Evolutionary conservation across 2,888 invertebrate species (phyloP).

Genomic region (Apodemia zela): DNA sequence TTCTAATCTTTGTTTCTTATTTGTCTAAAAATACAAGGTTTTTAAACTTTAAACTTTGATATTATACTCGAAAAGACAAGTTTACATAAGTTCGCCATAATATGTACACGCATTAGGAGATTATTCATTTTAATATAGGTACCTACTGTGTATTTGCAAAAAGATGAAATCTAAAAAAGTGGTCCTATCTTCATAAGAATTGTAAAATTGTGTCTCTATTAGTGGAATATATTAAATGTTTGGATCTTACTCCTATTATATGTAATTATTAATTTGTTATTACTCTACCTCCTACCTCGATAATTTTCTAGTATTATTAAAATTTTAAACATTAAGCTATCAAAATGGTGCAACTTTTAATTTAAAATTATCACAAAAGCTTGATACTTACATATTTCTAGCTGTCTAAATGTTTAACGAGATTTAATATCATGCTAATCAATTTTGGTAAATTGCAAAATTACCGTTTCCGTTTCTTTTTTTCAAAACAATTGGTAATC

Average conservation of each 20-base stretch:
- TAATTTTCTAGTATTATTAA: neutral
- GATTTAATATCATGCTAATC: neutral
- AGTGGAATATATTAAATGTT: neutral
- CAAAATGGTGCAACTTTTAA: neutral
- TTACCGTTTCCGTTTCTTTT: neutral
- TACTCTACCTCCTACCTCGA: neutral
- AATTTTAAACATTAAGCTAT: neutral
- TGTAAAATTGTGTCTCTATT: slow-evolving; percentile 17
- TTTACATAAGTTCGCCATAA: too few relatives aligned
- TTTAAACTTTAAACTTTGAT: too few relatives aligned
- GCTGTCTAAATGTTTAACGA: neutral
- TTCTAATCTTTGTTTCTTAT: too few relatives aligned
- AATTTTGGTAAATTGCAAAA: neutral
- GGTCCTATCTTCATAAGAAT: slow-evolving; percentile 39
- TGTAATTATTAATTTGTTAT: neutral
- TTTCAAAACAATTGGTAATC: too few relatives aligned
- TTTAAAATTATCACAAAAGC: neutral
- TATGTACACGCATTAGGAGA: too few relatives aligned
- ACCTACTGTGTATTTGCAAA: neutral
- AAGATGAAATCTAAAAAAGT: slow-evolving; percentile 25
- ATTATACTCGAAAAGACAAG: too few relatives aligned
- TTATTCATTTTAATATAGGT: too few relatives aligned
- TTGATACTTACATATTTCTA: neutral
- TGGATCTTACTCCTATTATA: neutral
- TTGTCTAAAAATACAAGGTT: too few relatives aligned